A percentile compares a stretch with the other conserved stretches of the same genome.
Conservation (phyloP, 2,113 vertebrate species). For the Agelaius tricolor region DNA sequence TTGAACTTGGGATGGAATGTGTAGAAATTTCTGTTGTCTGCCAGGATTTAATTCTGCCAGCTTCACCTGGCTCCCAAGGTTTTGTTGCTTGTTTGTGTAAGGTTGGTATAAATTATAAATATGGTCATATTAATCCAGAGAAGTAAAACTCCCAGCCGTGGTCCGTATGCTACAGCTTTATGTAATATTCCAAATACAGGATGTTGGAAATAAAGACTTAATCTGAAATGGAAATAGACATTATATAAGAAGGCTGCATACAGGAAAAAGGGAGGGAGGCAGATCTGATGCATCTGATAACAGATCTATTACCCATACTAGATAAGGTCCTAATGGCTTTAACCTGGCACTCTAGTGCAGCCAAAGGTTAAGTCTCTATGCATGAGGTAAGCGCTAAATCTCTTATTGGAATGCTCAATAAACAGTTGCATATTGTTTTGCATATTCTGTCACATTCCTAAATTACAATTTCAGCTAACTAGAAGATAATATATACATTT, state of each 20-base stretch:
- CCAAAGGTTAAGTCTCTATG: not conserved
- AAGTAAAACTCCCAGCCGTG: not conserved
- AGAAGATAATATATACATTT: not conserved
- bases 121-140: not conserved
- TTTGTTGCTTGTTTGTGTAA: not conserved
- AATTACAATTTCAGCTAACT: not conserved
- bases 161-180: not conserved
- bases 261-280: not conserved
- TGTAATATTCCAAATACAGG: not conserved
- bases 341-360: not conserved
- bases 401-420: not conserved
- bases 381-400: not conserved
- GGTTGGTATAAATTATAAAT: not conserved
- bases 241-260: not conserved
- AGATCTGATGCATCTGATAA: not conserved
- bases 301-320: not conserved
- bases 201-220: not conserved
- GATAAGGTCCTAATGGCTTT: not conserved
- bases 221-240: not conserved
- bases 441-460: not conserved
- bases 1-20: not conserved
- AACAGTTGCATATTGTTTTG: not conserved
- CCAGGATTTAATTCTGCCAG: not conserved
- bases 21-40: not conserved
- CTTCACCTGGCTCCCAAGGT: not conserved